A percentile compares a stretch with the other conserved stretches of the same genome.
These are phyloP conservation scores for Ochropleura plecta DNA, from an alignment of 2,888 invertebrate genomes.

Conservation along the genomic window DNA sequence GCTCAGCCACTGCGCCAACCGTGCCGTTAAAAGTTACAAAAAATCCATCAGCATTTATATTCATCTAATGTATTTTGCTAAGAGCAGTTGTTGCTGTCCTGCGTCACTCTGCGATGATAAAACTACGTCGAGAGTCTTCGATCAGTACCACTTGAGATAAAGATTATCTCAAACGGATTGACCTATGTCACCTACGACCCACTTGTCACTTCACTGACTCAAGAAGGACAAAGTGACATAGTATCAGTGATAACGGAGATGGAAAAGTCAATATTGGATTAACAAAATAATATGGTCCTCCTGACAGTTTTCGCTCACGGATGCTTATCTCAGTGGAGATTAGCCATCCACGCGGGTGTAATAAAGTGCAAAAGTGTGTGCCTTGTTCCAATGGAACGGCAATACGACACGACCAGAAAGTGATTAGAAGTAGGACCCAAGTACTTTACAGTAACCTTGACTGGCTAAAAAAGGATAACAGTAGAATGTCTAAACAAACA, in stretches of 20 bases:
- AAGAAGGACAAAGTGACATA: neutral
- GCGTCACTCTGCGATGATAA: neutral
- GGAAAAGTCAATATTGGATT: neutral
- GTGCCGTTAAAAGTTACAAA: too few relatives aligned
- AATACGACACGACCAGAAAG: neutral
- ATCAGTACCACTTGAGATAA: conserved; percentile 1
- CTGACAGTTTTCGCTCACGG: neutral
- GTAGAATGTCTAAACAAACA: too few relatives aligned
- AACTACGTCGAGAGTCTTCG: neutral
- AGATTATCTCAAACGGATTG: conserved; percentile 6
- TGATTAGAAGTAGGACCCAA: neutral
- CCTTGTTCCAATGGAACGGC: neutral
- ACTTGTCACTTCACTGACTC: neutral
- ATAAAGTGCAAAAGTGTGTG: neutral
- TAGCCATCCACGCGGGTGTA: neutral
- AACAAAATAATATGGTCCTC: neutral
- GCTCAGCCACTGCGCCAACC: too few relatives aligned
- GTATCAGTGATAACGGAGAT: neutral
- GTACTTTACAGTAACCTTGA: too few relatives aligned
- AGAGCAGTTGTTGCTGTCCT: neutral
- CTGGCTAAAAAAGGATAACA: too few relatives aligned
- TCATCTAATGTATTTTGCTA: neutral
- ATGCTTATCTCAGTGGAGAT: neutral
- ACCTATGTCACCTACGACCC: neutral
- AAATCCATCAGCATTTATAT: neutral